These are phyloP conservation scores for Pseudopipra pipra DNA, from an alignment of 2,113 vertebrate genomes.

Conservation along the genomic window DNA sequence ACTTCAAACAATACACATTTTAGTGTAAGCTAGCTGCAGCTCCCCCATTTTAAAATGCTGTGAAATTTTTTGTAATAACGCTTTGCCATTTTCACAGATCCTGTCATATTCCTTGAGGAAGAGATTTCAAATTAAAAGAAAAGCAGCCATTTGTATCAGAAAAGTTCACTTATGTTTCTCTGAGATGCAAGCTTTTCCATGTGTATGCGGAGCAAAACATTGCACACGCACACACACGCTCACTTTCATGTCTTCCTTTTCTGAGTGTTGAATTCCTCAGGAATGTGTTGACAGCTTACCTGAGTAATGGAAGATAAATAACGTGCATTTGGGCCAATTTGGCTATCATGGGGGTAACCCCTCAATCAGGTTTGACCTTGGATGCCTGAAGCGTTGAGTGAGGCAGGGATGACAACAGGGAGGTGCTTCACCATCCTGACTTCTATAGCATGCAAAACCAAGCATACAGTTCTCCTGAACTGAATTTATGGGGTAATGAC, in stretches of 20 bases:
- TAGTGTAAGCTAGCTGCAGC: not conserved
- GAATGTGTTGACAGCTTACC: not conserved
- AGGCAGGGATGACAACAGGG: not conserved
- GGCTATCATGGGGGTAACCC: not conserved
- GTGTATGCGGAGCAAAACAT: fast-evolving
- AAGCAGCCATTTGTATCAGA: not conserved
- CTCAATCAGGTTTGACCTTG: not conserved
- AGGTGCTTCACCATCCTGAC: not conserved
- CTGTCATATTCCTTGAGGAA: not conserved
- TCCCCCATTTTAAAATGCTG: not conserved
- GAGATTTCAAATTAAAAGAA: not conserved
- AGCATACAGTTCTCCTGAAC: not conserved
- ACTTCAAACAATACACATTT: not conserved
- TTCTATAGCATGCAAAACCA: fast-evolving
- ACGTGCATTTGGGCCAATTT: not conserved
- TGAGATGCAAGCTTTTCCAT: not conserved
- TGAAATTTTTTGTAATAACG: not conserved
- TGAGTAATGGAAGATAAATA: not conserved
- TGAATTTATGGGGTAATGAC: not conserved
- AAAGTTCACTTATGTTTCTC: not conserved
- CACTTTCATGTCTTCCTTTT: not conserved
- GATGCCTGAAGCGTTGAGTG: not conserved
- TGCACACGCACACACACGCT: fast-evolving
- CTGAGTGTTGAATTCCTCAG: not conserved
- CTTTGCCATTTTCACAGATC: not conserved